Conservation (phyloP, 2,888 invertebrate species). For the Ectemnius lituratus region DNA sequence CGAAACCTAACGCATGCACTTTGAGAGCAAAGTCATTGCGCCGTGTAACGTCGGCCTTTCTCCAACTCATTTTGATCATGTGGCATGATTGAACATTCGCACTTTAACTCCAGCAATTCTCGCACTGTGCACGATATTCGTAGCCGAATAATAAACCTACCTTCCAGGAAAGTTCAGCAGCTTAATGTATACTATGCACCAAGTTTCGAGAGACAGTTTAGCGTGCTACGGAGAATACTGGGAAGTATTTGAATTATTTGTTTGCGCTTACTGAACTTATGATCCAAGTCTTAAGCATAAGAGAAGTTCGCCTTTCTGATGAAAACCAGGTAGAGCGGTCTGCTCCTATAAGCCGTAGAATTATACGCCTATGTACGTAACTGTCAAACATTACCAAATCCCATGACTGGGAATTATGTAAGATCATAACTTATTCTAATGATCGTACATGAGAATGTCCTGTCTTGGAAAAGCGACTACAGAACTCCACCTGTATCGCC, state of each 20-base stretch:
- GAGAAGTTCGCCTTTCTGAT: slow-evolving; percentile 7
- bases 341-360: neutral
- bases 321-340: slow-evolving; percentile 21
- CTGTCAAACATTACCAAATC: neutral
- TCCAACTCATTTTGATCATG: neutral
- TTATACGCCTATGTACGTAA: neutral
- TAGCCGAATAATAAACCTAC: slow-evolving; percentile 19
- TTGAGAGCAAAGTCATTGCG: neutral
- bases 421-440: neutral
- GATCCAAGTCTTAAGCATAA: slow-evolving; percentile 2
- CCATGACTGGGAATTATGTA: neutral
- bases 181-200: neutral
- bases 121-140: neutral
- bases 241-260: neutral
- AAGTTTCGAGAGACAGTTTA: slow-evolving; percentile 4
- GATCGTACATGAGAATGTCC: too few species aligned
- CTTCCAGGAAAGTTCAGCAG: slow-evolving; percentile 9
- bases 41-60: too few species aligned
- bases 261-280: slow-evolving; percentile 3
- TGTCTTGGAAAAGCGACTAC: too few species aligned
- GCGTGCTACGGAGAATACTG: slow-evolving; percentile 5
- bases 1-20: neutral
- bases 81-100: neutral
- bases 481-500: neutral
- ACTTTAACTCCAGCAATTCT: neutral